A percentile compares a stretch with the other conserved stretches of the same genome.
Evolutionary conservation across 2,888 invertebrate genomes (phyloP).

Genomic region (Hypselothyrea guttata): DNA sequence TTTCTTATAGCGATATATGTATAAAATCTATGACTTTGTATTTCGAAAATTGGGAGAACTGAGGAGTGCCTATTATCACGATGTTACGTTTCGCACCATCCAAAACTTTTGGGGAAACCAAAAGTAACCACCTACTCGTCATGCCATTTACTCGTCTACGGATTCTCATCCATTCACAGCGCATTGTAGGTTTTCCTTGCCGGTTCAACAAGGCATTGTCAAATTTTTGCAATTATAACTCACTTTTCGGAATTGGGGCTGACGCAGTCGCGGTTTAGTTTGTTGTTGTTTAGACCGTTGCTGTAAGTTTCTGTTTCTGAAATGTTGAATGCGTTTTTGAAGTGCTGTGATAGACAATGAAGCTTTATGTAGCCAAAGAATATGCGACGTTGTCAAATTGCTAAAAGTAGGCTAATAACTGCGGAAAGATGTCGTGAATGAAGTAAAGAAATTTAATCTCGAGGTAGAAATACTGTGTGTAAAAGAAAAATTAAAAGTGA

Average conservation of each 20-base stretch:
- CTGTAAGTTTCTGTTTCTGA: slow-evolving; percentile 53
- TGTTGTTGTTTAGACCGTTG: neutral
- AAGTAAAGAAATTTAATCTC: neutral
- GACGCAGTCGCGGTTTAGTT: slow-evolving; percentile 24
- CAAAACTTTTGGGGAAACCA: neutral
- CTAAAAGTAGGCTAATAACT: slow-evolving; percentile 61
- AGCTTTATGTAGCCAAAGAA: slow-evolving; percentile 44
- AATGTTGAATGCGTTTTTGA: slow-evolving; percentile 57
- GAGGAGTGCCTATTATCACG: no score
- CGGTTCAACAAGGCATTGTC: slow-evolving; percentile 37
- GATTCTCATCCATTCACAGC: slow-evolving; percentile 57
- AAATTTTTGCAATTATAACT: slow-evolving; percentile 63
- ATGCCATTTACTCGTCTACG: slow-evolving; percentile 48
- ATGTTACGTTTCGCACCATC: slow-evolving; percentile 11
- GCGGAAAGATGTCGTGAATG: slow-evolving; percentile 19
- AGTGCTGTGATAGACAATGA: slow-evolving; percentile 50
- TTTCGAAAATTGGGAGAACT: no score
- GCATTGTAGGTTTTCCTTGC: slow-evolving; percentile 28
- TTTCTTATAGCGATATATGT: no score
- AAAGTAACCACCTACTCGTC: slow-evolving; percentile 22
- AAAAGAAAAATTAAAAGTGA: no score
- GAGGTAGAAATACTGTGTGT: neutral
- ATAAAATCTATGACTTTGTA: no score
- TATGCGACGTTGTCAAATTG: slow-evolving; percentile 54
- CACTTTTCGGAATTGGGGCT: slow-evolving; percentile 47